These are phyloP conservation scores for Lepidocyrtoides sp. DNA, from an alignment of 2,888 invertebrate species.

Conservation along the genomic window DNA sequence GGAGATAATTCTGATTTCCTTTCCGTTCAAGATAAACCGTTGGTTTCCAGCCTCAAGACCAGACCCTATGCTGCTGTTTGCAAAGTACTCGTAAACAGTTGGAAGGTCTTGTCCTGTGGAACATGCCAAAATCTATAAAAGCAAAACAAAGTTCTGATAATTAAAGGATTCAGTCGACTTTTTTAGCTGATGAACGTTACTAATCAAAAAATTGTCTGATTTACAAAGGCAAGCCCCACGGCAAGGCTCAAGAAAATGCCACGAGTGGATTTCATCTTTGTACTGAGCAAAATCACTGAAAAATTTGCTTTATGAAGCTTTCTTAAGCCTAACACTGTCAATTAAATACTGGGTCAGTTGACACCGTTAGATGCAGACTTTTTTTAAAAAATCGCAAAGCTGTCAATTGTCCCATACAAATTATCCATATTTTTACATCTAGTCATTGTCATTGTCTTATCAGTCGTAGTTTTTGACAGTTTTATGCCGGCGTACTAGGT, in stretches of 20 bases:
- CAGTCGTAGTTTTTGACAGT: background rate
- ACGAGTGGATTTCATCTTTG: background rate
- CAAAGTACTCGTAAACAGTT: constrained; percentile 87
- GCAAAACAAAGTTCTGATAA: background rate
- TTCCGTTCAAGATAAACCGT: constrained; percentile 87
- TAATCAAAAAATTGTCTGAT: background rate
- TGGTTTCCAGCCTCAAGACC: constrained; percentile 86
- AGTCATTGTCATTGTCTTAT: background rate
- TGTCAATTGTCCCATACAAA: background rate
- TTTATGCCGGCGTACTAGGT: background rate
- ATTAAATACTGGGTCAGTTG: constrained; percentile 16
- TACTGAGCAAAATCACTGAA: background rate
- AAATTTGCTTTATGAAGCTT: background rate
- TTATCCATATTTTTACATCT: background rate
- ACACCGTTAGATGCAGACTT: background rate
- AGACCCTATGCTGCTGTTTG: constrained; percentile 86
- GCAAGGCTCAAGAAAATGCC: background rate
- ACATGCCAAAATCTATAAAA: background rate
- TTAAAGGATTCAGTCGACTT: background rate
- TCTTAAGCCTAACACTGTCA: background rate
- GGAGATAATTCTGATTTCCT: constrained; percentile 87
- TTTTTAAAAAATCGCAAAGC: background rate
- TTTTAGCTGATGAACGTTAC: background rate
- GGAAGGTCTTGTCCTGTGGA: constrained; percentile 82
- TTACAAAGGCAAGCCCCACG: background rate